phyloP scores from a whole-genome alignment of 2,888 invertebrate species.

The Eulithis prunata region DNA sequence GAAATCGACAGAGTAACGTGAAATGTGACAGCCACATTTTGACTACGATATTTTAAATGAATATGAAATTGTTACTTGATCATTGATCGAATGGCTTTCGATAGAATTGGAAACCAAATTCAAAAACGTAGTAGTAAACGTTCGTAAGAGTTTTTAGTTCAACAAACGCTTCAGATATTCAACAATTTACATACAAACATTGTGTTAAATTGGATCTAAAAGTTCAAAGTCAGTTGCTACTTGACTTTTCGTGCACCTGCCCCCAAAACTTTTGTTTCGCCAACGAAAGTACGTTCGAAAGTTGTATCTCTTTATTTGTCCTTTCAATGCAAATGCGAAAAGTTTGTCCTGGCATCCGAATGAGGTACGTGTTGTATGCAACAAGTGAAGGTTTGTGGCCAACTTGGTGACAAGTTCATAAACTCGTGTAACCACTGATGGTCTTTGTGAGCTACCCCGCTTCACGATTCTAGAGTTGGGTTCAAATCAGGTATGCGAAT shows the following conservation, averaged over 20 bases:
- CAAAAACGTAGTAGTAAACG: no score
- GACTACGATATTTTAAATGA: no score
- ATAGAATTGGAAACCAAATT: no score
- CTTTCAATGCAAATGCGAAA: constrained; percentile 32
- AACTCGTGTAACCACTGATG: not conserved
- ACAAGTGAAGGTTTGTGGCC: not conserved
- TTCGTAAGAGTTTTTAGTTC: no score
- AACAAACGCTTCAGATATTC: not conserved
- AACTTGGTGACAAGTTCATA: not conserved
- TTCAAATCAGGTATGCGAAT: no score
- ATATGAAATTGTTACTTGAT: no score
- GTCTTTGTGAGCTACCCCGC: no score
- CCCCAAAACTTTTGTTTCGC: constrained; percentile 14
- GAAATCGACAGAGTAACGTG: no score
- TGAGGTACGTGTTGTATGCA: not conserved
- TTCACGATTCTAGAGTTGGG: no score
- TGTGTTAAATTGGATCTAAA: constrained; percentile 4
- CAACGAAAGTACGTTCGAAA: constrained; percentile 22
- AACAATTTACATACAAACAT: not conserved
- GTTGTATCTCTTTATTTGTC: constrained; percentile 23
- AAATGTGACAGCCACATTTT: no score
- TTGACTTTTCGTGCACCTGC: constrained; percentile 12
- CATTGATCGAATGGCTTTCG: no score
- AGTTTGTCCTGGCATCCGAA: constrained; percentile 14
- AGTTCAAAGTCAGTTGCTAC: constrained; percentile 9